Percentiles rank a stretch among this genome's conserved stretches.
These are phyloP conservation scores for Ophioderma brevispina DNA, from an alignment of 35 echinoderm and acorn worm genomes.

Conservation along the genomic window DNA sequence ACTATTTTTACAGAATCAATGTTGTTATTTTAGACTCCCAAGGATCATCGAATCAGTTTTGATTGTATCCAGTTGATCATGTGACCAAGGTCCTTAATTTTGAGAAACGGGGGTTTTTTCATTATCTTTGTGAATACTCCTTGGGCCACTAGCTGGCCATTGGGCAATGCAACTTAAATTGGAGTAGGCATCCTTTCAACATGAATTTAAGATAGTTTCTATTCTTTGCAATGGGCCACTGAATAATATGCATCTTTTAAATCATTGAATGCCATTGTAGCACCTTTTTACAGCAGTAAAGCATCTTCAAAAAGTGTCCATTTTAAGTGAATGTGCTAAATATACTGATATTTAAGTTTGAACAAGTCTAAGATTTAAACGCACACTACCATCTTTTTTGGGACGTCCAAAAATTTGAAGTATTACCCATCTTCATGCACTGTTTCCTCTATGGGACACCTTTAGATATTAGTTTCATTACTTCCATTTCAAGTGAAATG, in stretches of 20 bases:
- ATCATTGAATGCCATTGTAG: slow-evolving; percentile 7
- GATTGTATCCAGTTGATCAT: too few relatives aligned
- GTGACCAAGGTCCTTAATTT: too few relatives aligned
- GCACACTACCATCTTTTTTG: slow-evolving; percentile 16
- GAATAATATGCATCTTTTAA: slow-evolving; percentile 54
- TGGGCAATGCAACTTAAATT: slow-evolving; percentile 19
- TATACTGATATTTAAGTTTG: slow-evolving; percentile 31
- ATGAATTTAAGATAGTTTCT: slow-evolving; percentile 3
- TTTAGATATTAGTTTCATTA: slow-evolving; percentile 8
- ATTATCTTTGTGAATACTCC: slow-evolving; percentile 44
- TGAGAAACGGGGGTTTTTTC: slow-evolving; percentile 13
- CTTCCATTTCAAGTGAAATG: slow-evolving; percentile 53
- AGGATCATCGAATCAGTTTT: too few relatives aligned
- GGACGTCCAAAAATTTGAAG: slow-evolving; percentile 17
- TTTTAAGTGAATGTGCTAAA: slow-evolving; percentile 44
- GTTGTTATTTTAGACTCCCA: too few relatives aligned
- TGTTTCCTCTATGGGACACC: slow-evolving; percentile 8
- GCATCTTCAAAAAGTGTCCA: slow-evolving; percentile 36
- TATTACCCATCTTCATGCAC: background rate
- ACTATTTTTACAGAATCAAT: too few relatives aligned
- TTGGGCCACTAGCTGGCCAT: slow-evolving; percentile 16
- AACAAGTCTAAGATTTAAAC: slow-evolving; percentile 49
- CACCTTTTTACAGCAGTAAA: background rate
- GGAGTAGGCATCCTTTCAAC: background rate
- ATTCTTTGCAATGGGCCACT: background rate